Conservation (phyloP, 2,113 vertebrate genomes). For the Gallinago jamesoni region DNA sequence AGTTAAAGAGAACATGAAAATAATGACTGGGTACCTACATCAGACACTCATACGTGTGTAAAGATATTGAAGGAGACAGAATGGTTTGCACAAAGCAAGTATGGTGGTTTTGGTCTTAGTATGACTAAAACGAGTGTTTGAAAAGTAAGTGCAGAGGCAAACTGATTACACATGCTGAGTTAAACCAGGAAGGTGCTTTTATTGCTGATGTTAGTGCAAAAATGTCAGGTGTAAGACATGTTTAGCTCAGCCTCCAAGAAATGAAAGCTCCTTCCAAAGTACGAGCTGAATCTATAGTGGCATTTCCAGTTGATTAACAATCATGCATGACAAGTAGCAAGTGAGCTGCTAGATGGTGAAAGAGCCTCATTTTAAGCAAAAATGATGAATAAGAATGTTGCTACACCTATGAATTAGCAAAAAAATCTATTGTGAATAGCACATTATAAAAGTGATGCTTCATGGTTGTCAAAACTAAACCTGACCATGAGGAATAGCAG, state of each 20-base stretch:
- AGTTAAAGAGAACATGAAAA: background rate
- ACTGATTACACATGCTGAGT: background rate
- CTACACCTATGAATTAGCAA: background rate
- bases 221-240: background rate
- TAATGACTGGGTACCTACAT: background rate
- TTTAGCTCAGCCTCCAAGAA: background rate
- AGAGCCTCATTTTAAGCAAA: background rate
- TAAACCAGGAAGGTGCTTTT: background rate
- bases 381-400: background rate
- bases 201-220: constrained; percentile 10
- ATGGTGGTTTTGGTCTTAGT: background rate
- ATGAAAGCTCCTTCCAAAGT: background rate
- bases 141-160: background rate
- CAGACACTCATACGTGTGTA: background rate
- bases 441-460: background rate
- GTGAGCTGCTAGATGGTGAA: background rate
- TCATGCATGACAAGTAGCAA: background rate
- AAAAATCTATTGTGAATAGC: background rate
- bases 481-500: background rate
- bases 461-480: background rate
- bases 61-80: background rate
- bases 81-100: background rate
- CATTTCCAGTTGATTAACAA: background rate
- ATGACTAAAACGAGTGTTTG: background rate
- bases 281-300: background rate